Conservation (phyloP, 2,797 vertebrate species). For the Astyanax mexicanus region DNA sequence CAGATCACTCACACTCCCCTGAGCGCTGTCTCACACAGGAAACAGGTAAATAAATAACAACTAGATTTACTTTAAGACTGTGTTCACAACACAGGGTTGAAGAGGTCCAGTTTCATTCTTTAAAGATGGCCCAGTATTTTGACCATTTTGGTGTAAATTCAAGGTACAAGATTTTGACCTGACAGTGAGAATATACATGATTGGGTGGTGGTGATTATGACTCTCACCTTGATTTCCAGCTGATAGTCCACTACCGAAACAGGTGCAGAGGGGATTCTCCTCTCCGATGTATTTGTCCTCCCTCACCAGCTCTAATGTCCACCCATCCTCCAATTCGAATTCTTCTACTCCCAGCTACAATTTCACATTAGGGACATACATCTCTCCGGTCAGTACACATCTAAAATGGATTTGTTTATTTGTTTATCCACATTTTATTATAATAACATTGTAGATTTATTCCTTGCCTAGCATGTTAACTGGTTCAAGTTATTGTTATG, state of each 20-base stretch:
- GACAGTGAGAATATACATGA: too few species aligned
- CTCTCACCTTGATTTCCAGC: not conserved
- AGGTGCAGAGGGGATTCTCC: slow-evolving; percentile 18
- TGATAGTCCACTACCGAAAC: slow-evolving; percentile 14
- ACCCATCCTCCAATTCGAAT: slow-evolving; percentile 3
- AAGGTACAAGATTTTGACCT: too few species aligned
- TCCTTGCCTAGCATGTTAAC: too few species aligned
- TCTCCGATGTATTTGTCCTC: slow-evolving; percentile 24
- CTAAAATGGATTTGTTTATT: too few species aligned
- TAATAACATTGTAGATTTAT: too few species aligned
- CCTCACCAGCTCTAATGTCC: not conserved
- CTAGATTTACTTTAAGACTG: too few species aligned
- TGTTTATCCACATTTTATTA: too few species aligned
- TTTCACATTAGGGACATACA: slow-evolving; percentile 38
- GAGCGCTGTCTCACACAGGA: slow-evolving; percentile 18
- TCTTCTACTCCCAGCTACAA: slow-evolving; percentile 19
- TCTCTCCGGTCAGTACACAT: slow-evolving; percentile 59
- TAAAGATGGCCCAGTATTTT: too few species aligned
- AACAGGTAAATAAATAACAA: slow-evolving; percentile 57
- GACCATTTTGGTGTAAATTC: too few species aligned
- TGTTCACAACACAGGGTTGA: too few species aligned
- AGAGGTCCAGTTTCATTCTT: too few species aligned
- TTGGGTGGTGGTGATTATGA: not conserved
- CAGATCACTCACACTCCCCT: slow-evolving; percentile 17
- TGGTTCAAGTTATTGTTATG: too few species aligned